These are phyloP conservation scores for Arctopsyche grandis DNA, from an alignment of 1,140 invertebrate species.

Conservation along the genomic window DNA sequence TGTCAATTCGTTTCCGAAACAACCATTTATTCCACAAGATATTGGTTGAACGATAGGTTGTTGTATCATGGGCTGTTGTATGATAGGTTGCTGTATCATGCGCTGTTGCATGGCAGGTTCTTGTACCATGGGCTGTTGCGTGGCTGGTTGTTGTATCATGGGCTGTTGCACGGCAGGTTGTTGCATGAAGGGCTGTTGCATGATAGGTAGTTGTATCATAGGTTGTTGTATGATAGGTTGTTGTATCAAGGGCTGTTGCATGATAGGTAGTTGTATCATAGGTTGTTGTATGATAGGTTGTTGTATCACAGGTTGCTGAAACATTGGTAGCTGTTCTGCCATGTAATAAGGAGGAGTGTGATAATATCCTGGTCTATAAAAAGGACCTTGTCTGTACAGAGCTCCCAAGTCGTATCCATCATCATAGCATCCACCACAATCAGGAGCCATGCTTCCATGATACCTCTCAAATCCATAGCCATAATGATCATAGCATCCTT, in stretches of 20 bases:
- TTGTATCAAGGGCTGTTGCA: too few relatives aligned
- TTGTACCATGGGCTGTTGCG: neutral
- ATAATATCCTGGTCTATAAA: conserved; percentile 51
- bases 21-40: conserved; percentile 29
- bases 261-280: too few relatives aligned
- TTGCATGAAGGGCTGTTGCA: neutral
- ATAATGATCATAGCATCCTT: conserved; percentile 54
- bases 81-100: too few relatives aligned
- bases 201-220: too few relatives aligned
- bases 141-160: too few relatives aligned
- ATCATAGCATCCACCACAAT: conserved; percentile 50
- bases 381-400: conserved; percentile 50
- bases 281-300: neutral
- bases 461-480: conserved; percentile 47
- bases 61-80: neutral
- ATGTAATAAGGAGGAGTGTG: conserved; percentile 47
- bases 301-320: neutral
- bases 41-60: neutral
- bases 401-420: conserved; percentile 47
- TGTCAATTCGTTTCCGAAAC: conserved; percentile 47
- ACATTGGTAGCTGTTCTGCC: neutral
- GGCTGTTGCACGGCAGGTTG: neutral
- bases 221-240: too few relatives aligned
- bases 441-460: conserved; percentile 34
- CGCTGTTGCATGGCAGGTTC: too few relatives aligned